Conservation (phyloP, 2,113 vertebrate genomes). For the Odontesthes bonariensis region DNA sequence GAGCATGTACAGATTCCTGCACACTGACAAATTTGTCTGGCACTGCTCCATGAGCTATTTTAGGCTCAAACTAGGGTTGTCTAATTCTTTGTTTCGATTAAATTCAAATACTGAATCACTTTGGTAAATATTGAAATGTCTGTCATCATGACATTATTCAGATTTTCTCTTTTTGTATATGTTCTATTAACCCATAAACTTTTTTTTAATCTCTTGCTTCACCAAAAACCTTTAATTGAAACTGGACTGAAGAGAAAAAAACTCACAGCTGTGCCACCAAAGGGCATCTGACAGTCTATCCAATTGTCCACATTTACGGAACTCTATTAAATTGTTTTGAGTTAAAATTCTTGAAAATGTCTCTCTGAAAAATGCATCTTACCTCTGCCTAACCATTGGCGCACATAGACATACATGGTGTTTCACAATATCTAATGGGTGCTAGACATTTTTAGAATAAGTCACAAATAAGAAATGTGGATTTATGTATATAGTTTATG, state of each 20-base stretch:
- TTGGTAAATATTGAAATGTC: conserved; percentile 7
- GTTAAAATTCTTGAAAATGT: conserved; percentile 3
- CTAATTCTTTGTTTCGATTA: neutral
- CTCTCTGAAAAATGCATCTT: neutral
- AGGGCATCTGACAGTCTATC: conserved; percentile 18
- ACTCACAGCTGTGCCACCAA: conserved; percentile 2
- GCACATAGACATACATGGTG: neutral
- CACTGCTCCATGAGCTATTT: conserved; percentile 6
- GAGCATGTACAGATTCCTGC: conserved; percentile 16
- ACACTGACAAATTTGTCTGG: conserved; percentile 9
- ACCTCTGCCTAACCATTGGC: neutral
- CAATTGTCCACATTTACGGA: conserved; percentile 16
- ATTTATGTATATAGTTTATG: too few species aligned
- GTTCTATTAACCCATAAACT: conserved; percentile 2
- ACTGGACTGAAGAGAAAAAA: conserved; percentile 26
- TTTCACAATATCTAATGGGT: too few species aligned
- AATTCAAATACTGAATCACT: neutral
- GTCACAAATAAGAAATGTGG: neutral
- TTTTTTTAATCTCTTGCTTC: conserved; percentile 18
- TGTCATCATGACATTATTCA: neutral
- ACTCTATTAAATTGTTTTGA: conserved; percentile 3
- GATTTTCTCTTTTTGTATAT: neutral
- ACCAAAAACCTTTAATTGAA: conserved; percentile 28
- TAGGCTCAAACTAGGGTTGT: neutral
- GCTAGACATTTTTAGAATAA: too few species aligned